A percentile compares a stretch with the other conserved stretches of the same genome.
Conservation (phyloP, 1,140 invertebrate genomes). For the Drosophila oshimai region DNA sequence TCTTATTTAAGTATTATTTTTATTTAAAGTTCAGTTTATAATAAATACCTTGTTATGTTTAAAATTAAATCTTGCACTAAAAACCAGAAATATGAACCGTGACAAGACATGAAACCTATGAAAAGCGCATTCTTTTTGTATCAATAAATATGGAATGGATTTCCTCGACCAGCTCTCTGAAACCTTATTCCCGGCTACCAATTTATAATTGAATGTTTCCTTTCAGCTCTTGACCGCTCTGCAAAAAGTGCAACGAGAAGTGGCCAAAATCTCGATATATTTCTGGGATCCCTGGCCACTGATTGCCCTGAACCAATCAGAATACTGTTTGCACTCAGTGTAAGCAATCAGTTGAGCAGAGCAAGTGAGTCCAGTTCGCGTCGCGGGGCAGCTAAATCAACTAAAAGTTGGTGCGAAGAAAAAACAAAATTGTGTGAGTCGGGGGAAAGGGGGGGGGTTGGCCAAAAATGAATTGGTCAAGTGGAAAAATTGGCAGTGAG, state of each 20-base stretch:
- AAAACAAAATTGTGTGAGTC: conserved; percentile 59
- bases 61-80: no score
- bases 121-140: no score
- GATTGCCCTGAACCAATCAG: conserved; percentile 37
- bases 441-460: not conserved
- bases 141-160: not conserved
- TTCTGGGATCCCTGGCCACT: conserved; percentile 10
- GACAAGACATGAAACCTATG: no score
- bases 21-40: no score
- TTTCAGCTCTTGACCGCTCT: not conserved
- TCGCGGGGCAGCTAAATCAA: conserved; percentile 72
- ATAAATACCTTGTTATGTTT: no score
- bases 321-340: conserved; percentile 42
- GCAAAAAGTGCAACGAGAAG: not conserved
- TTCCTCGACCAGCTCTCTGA: not conserved
- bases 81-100: not conserved
- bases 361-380: conserved; percentile 51
- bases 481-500: conserved; percentile 74
- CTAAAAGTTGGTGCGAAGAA: conserved; percentile 79
- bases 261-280: not conserved
- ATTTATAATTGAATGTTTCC: not conserved
- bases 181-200: not conserved
- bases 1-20: no score
- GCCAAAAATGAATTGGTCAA: conserved; percentile 77
- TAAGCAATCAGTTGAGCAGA: conserved; percentile 67